Evolutionary conservation across 2,888 invertebrate genomes (phyloP).

Genomic region (Pecten maximus): DNA sequence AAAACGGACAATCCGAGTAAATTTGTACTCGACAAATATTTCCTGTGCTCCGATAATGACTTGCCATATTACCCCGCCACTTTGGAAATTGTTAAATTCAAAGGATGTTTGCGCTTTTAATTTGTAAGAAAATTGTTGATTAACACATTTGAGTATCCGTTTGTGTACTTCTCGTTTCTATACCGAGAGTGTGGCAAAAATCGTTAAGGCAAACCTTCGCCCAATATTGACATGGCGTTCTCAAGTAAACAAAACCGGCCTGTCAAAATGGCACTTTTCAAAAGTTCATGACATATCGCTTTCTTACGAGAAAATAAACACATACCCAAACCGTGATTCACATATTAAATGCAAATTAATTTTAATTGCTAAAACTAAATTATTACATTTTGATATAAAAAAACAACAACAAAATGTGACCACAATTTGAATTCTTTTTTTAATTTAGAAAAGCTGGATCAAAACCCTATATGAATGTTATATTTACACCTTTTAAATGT

Average conservation of each 20-base stretch:
- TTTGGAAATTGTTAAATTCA: slow-evolving; percentile 21
- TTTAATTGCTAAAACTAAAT: not conserved
- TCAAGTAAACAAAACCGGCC: not conserved
- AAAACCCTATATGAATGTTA: not conserved
- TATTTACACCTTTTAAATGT: not conserved
- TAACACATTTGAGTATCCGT: slow-evolving; percentile 16
- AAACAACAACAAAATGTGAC: not conserved
- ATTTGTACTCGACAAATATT: slow-evolving; percentile 56
- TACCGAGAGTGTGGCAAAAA: slow-evolving; percentile 8
- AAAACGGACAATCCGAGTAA: slow-evolving; percentile 43
- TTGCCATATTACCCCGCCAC: not conserved
- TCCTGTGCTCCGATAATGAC: slow-evolving; percentile 39
- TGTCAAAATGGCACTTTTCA: not conserved
- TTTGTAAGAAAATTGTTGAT: slow-evolving; percentile 47
- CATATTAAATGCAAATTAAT: not conserved
- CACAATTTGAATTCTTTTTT: not conserved
- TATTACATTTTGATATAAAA: not conserved
- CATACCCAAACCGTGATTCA: not conserved
- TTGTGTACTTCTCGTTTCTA: not conserved
- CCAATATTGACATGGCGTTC: not conserved
- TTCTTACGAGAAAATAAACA: not conserved
- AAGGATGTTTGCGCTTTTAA: slow-evolving; percentile 39
- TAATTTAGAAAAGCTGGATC: slow-evolving; percentile 18
- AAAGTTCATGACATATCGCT: not conserved
- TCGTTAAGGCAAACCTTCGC: not conserved